phyloP scores from a whole-genome alignment of 2,888 invertebrate genomes.

The Callyntrura guangdongensis region DNA sequence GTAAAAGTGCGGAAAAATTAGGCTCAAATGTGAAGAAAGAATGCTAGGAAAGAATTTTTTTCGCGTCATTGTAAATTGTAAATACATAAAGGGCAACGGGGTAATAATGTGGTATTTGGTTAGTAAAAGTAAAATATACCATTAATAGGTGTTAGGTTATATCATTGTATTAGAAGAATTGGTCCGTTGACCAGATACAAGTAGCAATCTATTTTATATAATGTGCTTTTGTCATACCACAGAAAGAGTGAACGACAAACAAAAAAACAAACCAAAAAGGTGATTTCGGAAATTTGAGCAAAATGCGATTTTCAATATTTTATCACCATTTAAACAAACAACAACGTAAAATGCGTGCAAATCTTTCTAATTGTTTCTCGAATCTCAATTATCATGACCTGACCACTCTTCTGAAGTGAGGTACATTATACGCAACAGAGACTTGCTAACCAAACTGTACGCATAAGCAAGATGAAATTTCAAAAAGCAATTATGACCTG shows the following conservation, averaged over 20 bases:
- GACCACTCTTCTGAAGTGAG: constrained; percentile 14
- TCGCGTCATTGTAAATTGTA: constrained; percentile 10
- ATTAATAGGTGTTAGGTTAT: background rate
- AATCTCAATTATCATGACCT: constrained; percentile 32
- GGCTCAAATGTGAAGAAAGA: background rate
- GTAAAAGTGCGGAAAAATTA: background rate
- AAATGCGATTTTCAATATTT: constrained; percentile 4
- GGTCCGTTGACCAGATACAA: background rate
- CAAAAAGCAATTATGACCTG: constrained; percentile 36
- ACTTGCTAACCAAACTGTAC: constrained; percentile 9
- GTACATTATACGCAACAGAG: background rate
- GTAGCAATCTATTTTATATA: constrained; percentile 22
- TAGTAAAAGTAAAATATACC: background rate
- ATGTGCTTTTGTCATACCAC: constrained; percentile 27
- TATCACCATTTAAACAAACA: background rate
- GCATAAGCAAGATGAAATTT: background rate
- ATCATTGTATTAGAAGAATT: background rate
- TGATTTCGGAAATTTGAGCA: background rate
- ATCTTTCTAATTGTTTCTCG: background rate
- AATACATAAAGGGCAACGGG: constrained; percentile 35
- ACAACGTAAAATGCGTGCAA: background rate
- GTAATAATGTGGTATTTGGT: constrained; percentile 35
- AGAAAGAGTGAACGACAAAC: background rate
- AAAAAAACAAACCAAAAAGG: background rate
- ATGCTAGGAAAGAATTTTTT: background rate